These are phyloP conservation scores for Pristionchus exspectatus DNA, from an alignment of 2,888 invertebrate genomes.

Conservation along the genomic window DNA sequence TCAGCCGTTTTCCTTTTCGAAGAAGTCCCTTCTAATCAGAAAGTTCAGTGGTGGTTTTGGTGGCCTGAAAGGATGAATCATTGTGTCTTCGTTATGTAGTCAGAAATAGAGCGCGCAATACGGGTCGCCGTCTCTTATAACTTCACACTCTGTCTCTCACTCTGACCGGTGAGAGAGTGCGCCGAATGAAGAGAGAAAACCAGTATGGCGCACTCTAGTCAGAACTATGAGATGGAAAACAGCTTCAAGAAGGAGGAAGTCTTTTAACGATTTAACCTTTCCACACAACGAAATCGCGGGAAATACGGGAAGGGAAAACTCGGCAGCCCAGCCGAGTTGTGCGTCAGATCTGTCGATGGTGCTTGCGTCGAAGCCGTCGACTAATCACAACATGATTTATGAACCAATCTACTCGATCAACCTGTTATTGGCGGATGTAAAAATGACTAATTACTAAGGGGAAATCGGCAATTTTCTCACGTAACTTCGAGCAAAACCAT, in stretches of 20 bases:
- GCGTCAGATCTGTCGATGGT: neutral
- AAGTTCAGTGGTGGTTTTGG: neutral
- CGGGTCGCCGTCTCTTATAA: neutral
- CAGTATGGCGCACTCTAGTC: neutral
- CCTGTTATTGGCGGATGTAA: neutral
- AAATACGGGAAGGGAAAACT: too few species aligned
- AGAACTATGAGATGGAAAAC: too few species aligned
- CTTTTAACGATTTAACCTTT: too few species aligned
- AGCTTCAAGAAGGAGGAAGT: too few species aligned
- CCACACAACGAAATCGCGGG: too few species aligned
- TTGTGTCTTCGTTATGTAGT: neutral
- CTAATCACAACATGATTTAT: neutral
- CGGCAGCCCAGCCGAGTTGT: neutral
- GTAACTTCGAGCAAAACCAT: neutral
- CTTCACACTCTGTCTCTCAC: neutral
- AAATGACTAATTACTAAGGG: neutral
- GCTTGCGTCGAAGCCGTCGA: neutral
- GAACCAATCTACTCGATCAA: neutral
- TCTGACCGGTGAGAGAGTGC: neutral
- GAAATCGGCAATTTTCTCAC: neutral
- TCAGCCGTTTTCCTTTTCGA: neutral
- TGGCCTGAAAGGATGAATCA: neutral
- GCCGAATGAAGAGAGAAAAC: neutral
- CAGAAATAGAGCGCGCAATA: neutral
- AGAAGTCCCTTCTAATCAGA: neutral